Evolutionary conservation across 1,140 invertebrate species (phyloP).

Genomic region (Orius laevigatus): DNA sequence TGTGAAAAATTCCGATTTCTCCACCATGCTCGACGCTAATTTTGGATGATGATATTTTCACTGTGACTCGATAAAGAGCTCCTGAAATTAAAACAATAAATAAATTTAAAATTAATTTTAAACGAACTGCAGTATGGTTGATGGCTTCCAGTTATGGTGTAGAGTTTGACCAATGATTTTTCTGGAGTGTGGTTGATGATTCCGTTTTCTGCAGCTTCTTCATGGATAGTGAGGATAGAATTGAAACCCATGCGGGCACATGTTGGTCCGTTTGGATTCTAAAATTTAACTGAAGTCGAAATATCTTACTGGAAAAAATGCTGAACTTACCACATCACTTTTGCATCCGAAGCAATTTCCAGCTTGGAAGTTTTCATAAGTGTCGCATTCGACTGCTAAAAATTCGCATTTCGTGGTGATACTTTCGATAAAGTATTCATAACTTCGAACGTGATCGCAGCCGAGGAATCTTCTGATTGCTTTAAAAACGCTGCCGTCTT

Average conservation of each 20-base stretch:
- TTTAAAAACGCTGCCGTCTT: conserved; percentile 42
- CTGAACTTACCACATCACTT: conserved; percentile 16
- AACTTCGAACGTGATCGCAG: conserved; percentile 71
- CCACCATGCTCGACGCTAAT: conserved; percentile 56
- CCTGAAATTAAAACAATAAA: conserved; percentile 30
- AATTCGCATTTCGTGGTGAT: conserved; percentile 60
- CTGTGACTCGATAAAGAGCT: conserved; percentile 53
- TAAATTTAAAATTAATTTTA: background rate
- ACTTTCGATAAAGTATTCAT: conserved; percentile 73
- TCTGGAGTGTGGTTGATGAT: conserved; percentile 4
- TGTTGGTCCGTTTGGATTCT: conserved; percentile 21
- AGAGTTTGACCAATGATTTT: conserved; percentile 34
- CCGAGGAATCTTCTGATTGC: conserved; percentile 58
- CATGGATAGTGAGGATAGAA: conserved; percentile 17
- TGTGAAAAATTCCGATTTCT: conserved; percentile 52
- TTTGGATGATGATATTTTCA: conserved; percentile 52
- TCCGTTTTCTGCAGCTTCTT: conserved; percentile 4
- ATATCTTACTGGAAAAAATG: background rate
- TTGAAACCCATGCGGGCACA: conserved; percentile 22
- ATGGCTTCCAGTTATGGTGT: conserved; percentile 45
- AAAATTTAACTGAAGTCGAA: background rate
- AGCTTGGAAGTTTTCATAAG: conserved; percentile 55
- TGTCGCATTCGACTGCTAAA: conserved; percentile 54
- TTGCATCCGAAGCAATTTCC: conserved; percentile 59
- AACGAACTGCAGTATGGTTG: conserved; percentile 63